These are phyloP conservation scores for Chaetodon auriga DNA, from an alignment of 2,113 vertebrate species.

Conservation along the genomic window DNA sequence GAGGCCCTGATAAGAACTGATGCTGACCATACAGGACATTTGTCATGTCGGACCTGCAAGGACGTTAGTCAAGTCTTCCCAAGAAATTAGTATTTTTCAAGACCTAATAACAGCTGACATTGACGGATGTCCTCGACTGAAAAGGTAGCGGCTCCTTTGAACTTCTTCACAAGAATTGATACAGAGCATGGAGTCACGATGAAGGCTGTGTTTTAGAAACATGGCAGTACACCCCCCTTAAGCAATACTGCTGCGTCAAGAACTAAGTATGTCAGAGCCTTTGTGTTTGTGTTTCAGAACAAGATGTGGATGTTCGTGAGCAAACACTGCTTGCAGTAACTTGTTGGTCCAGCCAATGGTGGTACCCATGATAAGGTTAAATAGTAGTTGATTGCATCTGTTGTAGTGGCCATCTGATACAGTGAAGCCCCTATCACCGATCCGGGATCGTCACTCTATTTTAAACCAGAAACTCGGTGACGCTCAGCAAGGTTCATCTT, in stretches of 20 bases:
- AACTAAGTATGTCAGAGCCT: conserved; percentile 7
- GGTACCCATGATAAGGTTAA: background rate
- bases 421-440: background rate
- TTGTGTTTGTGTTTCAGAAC: conserved; percentile 28
- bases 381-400: background rate
- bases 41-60: conserved; percentile 73
- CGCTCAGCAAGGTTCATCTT: conserved; percentile 3
- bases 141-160: conserved; percentile 60
- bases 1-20: conserved; percentile 74
- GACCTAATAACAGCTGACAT: conserved; percentile 76
- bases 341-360: conserved; percentile 5
- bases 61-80: conserved; percentile 61
- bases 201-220: conserved; percentile 44
- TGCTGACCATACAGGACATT: conserved; percentile 75
- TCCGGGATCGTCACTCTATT: background rate
- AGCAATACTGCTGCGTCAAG: background rate
- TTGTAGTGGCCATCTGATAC: background rate
- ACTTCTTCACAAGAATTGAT: conserved; percentile 48
- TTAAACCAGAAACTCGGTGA: background rate
- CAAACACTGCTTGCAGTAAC: conserved; percentile 13
- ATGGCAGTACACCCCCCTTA: background rate
- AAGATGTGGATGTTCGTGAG: background rate
- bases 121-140: conserved; percentile 71
- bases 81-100: conserved; percentile 64
- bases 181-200: conserved; percentile 28